A percentile compares a stretch with the other conserved stretches of the same genome.
Conservation (phyloP, 1,140 invertebrate species). For the Berghia stephanieae region DNA sequence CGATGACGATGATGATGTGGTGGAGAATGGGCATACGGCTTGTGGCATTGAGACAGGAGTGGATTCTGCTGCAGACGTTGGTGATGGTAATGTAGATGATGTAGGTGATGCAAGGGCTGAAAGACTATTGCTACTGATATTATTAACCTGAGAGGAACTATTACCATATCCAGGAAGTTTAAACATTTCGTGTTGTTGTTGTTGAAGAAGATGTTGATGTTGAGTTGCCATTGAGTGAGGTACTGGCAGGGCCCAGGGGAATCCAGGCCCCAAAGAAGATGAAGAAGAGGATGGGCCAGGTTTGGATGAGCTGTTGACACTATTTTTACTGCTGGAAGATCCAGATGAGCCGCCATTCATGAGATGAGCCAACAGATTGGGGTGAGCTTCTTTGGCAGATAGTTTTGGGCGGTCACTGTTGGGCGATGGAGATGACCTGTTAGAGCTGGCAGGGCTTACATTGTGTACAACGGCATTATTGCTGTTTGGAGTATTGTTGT, state of each 20-base stretch:
- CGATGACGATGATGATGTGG: not conserved
- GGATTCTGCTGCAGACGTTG: not conserved
- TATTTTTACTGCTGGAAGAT: too few relatives aligned
- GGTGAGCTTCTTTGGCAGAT: slow-evolving; percentile 58
- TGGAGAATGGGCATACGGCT: not conserved
- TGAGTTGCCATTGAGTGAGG: not conserved
- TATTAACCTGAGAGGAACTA: too few relatives aligned
- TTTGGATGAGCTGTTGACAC: not conserved
- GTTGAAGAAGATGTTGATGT: not conserved
- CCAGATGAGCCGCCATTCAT: slow-evolving; percentile 35
- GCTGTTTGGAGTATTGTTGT: too few relatives aligned
- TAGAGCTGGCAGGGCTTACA: not conserved
- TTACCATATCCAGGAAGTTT: too few relatives aligned
- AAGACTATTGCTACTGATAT: too few relatives aligned
- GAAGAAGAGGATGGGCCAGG: not conserved
- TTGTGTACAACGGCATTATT: too few relatives aligned
- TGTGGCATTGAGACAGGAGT: not conserved
- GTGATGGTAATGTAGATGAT: too few relatives aligned
- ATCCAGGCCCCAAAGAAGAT: not conserved
- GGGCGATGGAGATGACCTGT: slow-evolving; percentile 13
- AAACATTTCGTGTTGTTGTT: not conserved
- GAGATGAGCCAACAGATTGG: slow-evolving; percentile 58
- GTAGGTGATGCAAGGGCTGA: too few relatives aligned
- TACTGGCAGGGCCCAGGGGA: not conserved
- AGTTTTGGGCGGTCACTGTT: slow-evolving; percentile 35